Conservation (phyloP, 2,888 invertebrate species). For the Steromphala cineraria region DNA sequence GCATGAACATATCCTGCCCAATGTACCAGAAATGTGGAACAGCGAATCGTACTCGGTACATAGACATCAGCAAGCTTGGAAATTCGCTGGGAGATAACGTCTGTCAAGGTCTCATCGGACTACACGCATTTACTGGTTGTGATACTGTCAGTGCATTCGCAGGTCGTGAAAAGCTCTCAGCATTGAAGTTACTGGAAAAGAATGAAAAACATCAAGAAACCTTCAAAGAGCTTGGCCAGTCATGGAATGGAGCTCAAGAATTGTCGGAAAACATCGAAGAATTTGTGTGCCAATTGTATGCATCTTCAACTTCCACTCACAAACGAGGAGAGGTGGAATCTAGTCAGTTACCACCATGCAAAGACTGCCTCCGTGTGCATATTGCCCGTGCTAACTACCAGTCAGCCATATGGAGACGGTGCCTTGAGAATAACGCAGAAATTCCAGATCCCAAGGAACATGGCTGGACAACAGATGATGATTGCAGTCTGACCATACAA, state of each 20-base stretch:
- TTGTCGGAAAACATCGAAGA: not conserved
- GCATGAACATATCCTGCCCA: not conserved
- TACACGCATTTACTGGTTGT: not conserved
- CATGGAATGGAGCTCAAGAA: not conserved
- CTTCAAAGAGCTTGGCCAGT: not conserved
- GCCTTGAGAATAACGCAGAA: slow-evolving; percentile 24
- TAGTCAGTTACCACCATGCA: slow-evolving; percentile 30
- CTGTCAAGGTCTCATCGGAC: not conserved
- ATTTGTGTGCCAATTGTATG: no score
- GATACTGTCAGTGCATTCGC: not conserved
- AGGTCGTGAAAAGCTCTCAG: not conserved
- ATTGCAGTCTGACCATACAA: not conserved
- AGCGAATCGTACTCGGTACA: not conserved
- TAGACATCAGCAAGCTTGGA: not conserved
- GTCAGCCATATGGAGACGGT: slow-evolving; percentile 33
- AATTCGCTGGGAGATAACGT: not conserved
- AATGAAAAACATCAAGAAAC: not conserved
- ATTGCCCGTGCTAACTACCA: slow-evolving; percentile 31
- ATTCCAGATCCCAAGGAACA: slow-evolving; percentile 23
- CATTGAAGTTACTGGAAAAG: not conserved
- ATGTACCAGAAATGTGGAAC: not conserved
- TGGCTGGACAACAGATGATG: slow-evolving; percentile 26
- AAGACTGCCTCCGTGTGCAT: slow-evolving; percentile 13
- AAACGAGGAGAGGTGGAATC: slow-evolving; percentile 28
- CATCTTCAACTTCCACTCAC: no score